Base-by-base conservation (phyloP, 2,888 invertebrate genomes). In the Pseudoips prasinana region DNA sequence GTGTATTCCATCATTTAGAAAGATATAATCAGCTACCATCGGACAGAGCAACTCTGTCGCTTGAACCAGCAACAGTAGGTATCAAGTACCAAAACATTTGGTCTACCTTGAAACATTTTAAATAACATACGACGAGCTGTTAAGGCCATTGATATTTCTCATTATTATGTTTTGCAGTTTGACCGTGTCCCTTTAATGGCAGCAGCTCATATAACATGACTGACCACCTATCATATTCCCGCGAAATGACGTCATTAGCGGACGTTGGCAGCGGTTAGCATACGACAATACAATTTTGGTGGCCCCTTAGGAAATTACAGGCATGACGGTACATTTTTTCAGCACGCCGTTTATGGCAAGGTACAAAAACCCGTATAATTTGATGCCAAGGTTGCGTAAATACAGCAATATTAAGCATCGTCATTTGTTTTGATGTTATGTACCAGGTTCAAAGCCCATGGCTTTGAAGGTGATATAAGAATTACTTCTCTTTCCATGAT, bases 261-360 rank as follows among this genome's bases (percentile, higher is more conserved):
- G 14, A 14, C 20, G 7, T 20, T n/a, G n/a, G 4, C 20, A 20
- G 20, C 7, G 7, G 31, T 32, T 24, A 29, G 25, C 33, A 25
- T 17, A 14, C 20, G 7, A 9, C 17, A 7, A 22, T 14, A 20
- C 7, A 9, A 20, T 11, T 22, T 19, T 7, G 25, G 8, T 14
- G 10, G 25, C 20, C 22, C 29, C 24, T 18, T 23, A 10, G 17
- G 17, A 14, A 26, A 11, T 14, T 14, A 7, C 11, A 11, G 8
- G 7, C 11, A 8, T 14, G 8, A 17, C 14, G 3, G n/a, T 20
- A 20, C 7, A 20, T 20, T 20, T 20, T 20, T 20, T 20, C 20
- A 20, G 20, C n/a, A 20, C n/a, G 7, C 20, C 20, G 7, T 20
- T 20, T 14, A 5, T 14, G 2, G n/a, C 5, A 7, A 20, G 20